Conservation (phyloP, 2,888 invertebrate species). For the Drosophila borborema region DNA sequence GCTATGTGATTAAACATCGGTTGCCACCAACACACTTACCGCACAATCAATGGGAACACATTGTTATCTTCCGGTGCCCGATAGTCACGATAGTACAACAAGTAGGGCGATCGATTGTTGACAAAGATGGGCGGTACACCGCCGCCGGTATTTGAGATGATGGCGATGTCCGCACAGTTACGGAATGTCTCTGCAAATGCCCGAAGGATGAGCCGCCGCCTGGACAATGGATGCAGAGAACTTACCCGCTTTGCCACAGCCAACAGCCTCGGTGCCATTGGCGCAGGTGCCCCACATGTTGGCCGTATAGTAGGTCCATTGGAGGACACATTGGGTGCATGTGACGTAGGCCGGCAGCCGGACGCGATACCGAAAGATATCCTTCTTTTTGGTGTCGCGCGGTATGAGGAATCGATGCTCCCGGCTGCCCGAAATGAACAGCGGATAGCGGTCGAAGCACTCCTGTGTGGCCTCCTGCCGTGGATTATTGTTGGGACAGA, state of each 20-base stretch:
- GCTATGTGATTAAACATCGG: neutral
- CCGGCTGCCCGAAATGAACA: slow-evolving; percentile 90
- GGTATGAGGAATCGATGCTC: slow-evolving; percentile 91
- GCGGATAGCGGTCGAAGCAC: slow-evolving; percentile 92
- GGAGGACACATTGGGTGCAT: slow-evolving; percentile 95
- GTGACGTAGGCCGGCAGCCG: slow-evolving; percentile 92
- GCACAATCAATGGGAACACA: slow-evolving; percentile 91
- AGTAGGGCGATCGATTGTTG: slow-evolving; percentile 89
- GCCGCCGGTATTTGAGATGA: slow-evolving; percentile 92
- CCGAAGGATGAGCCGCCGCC: neutral
- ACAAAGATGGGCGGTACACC: slow-evolving; percentile 90
- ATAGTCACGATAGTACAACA: slow-evolving; percentile 91
- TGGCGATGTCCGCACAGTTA: slow-evolving; percentile 95
- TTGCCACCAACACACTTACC: slow-evolving; percentile 86
- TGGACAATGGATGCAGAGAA: neutral
- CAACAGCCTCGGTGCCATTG: slow-evolving; percentile 94
- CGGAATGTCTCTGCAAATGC: slow-evolving; percentile 90
- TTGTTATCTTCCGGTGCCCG: slow-evolving; percentile 88
- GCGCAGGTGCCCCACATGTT: slow-evolving; percentile 96
- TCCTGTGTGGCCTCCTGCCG: slow-evolving; percentile 91
- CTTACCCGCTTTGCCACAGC: slow-evolving; percentile 91
- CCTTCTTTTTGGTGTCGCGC: slow-evolving; percentile 89
- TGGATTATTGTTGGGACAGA: slow-evolving; percentile 95
- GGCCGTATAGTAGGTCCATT: slow-evolving; percentile 95
- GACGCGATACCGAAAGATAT: slow-evolving; percentile 89